Evolutionary conservation across 2,888 invertebrate genomes (phyloP), one percentile per base, ranked within the genome.

Genomic region (Uropetala carovei): DNA sequence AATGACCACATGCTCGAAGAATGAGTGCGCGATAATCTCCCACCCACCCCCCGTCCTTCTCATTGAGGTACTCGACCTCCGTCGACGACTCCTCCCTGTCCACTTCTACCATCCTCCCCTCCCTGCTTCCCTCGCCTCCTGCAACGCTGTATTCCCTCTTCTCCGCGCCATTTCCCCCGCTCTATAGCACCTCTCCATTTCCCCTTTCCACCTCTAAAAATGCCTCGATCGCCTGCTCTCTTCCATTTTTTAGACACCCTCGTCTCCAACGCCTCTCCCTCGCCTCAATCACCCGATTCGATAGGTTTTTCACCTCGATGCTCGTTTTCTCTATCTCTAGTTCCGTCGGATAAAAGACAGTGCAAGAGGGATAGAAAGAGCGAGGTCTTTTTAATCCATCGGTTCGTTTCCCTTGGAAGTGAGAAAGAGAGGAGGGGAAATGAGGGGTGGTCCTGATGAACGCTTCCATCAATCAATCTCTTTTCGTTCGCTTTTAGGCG

Each of bases 401-500:
- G 22, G 22, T 75, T 68, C 68, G 68, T 68, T 68, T 75, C 75
- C 9, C 22, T 22, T 75, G 22, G 27, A 27, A 27, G 43, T 43
- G 43, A 43, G 43, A 43, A 5, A 43, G 43, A 43, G 43, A 43
- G 43, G 5, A 43, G 43, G 43, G 43, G 43, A 43, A 43, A 43
- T 43, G 43, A 43, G 43, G 13, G 75, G 60, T 13, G 14, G 22
- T n/a, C 68, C 68, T 75, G 75, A 75, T 75, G 75, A 75, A 75
- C 75, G 27, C 75, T 75, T 75, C 27, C 75, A 75, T 75, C 75
- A 27, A 75, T 75, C 75, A 75, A 75, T 75, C 75, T 75, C 75
- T 75, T 75, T 22, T 22, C 68, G n/a, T 68, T 68, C 27, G 75
- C 75, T 75, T 75, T 75, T 75, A 11, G 75, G 22, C 75, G 75